Conservation (phyloP, 1,140 invertebrate genomes). For the Ctenoplectra terminalis region DNA sequence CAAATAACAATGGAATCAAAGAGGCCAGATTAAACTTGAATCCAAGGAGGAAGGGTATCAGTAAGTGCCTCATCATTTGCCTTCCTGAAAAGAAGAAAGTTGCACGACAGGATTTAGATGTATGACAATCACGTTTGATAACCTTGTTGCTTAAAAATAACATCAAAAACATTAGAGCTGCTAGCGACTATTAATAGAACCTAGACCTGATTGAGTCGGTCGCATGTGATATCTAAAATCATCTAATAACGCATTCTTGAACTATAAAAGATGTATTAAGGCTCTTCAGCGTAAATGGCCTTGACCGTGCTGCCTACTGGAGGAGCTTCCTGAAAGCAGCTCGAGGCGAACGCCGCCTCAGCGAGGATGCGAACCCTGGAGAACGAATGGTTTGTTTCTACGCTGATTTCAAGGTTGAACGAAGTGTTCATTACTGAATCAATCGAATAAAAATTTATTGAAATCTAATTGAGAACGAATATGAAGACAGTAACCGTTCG, state of each 20-base stretch:
- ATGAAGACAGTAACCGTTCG: not conserved
- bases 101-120: not conserved
- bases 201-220: not conserved
- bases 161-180: not conserved
- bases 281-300: constrained; percentile 47
- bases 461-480: no score
- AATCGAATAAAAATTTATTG: no score
- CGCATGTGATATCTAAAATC: not conserved
- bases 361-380: constrained; percentile 40
- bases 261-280: not conserved
- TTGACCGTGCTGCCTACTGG: constrained; percentile 78
- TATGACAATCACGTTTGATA: not conserved
- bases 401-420: constrained; percentile 18
- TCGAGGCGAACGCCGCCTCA: constrained; percentile 9
- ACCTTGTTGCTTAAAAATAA: not conserved
- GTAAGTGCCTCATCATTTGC: constrained; percentile 86
- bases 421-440: not conserved
- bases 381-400: constrained; percentile 52
- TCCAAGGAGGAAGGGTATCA: constrained; percentile 88
- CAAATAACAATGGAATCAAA: constrained; percentile 88
- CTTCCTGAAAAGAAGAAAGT: constrained; percentile 85
- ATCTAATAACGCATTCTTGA: not conserved
- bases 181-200: not conserved
- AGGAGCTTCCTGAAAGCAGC: constrained; percentile 61
- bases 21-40: constrained; percentile 90